Evolutionary conservation across 2,113 vertebrate species (phyloP).

Genomic region (Pelusios castaneus): DNA sequence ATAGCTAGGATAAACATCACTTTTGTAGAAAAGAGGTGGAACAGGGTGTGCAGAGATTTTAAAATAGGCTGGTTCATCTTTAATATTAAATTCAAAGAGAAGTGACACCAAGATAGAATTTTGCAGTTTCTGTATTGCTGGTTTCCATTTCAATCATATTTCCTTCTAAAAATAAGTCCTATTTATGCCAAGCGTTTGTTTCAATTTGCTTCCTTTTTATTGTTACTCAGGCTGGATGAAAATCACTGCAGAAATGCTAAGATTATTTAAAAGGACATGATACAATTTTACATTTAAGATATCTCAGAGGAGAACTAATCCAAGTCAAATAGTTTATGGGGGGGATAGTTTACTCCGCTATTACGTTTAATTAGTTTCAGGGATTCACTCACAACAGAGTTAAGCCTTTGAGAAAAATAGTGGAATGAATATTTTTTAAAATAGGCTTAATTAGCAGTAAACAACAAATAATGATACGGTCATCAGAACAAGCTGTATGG

Average conservation of each 20-base stretch:
- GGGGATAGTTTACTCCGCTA: conserved; percentile 22
- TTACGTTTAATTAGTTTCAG: conserved; percentile 26
- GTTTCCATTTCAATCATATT: conserved; percentile 53
- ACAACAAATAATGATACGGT: neutral
- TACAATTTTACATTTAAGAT: conserved; percentile 28
- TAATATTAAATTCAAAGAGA: conserved; percentile 1
- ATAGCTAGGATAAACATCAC: neutral
- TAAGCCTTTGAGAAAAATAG: conserved; percentile 2
- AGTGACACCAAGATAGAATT: neutral
- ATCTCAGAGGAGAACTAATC: conserved; percentile 4
- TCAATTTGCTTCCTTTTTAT: conserved; percentile 53
- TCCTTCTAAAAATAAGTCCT: conserved; percentile 66
- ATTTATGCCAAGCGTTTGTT: conserved; percentile 58
- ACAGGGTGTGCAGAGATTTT: neutral
- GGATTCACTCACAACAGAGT: neutral
- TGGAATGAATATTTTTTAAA: neutral
- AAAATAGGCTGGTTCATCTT: conserved; percentile 15
- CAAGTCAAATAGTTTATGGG: conserved; percentile 13
- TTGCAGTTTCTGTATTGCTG: neutral
- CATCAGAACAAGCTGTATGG: neutral
- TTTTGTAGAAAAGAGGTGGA: neutral
- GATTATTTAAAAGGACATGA: conserved; percentile 20
- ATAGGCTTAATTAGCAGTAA: neutral
- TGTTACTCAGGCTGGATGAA: conserved; percentile 36
- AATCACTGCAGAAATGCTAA: conserved; percentile 16